Percentiles rank a stretch among this genome's conserved stretches.
These are phyloP conservation scores for Bos javanicus DNA, from an alignment of 2,113 vertebrate genomes.

Conservation along the genomic window DNA sequence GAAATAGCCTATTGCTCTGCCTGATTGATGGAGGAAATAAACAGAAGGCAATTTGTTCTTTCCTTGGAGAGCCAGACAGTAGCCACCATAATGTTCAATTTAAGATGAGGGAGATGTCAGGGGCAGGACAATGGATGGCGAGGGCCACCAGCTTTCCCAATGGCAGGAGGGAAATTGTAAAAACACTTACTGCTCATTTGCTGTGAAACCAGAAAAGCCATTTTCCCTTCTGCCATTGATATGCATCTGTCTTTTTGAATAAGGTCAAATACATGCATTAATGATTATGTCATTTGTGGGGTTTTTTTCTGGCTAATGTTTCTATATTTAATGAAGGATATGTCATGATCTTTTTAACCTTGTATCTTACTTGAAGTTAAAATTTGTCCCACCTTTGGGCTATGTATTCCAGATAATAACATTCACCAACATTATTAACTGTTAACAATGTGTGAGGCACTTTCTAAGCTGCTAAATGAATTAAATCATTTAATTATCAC, in stretches of 20 bases:
- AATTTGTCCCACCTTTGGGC: not conserved
- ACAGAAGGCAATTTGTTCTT: slow-evolving; percentile 54
- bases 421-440: not conserved
- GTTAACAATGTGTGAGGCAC: not conserved
- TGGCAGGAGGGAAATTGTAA: not conserved
- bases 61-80: slow-evolving; percentile 36
- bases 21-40: slow-evolving; percentile 62
- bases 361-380: not conserved
- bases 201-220: not conserved
- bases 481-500: not conserved
- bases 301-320: not conserved
- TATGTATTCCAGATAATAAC: not conserved
- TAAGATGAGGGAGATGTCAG: slow-evolving; percentile 27
- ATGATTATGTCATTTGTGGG: not conserved
- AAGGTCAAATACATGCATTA: not conserved
- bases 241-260: not conserved
- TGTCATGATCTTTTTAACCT: not conserved
- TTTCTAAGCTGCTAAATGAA: not conserved
- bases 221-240: not conserved
- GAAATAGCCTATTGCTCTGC: slow-evolving; percentile 48
- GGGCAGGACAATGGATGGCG: not conserved
- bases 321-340: not conserved
- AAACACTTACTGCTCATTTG: not conserved
- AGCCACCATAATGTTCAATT: slow-evolving; percentile 33
- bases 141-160: not conserved